Conservation (phyloP, 64 coral and sea anemone species). For the Dendrophyllia cribrosa region DNA sequence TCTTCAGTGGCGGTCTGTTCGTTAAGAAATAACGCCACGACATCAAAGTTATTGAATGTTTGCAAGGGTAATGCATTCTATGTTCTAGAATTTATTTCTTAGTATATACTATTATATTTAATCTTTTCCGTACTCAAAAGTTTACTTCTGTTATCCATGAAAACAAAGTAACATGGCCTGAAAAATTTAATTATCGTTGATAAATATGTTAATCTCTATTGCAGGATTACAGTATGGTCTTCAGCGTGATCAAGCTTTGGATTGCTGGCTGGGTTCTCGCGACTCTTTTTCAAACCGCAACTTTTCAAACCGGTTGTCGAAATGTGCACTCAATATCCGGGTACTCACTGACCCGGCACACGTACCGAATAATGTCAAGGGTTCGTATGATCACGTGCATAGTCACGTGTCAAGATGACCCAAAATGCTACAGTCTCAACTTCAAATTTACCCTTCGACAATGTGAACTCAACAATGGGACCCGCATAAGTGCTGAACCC, state of each 20-base stretch:
- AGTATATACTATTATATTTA: too few relatives aligned
- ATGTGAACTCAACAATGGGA: slow-evolving; percentile 36
- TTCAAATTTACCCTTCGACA: slow-evolving; percentile 46
- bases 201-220: too few relatives aligned
- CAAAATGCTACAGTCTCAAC: slow-evolving; percentile 79
- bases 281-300: neutral
- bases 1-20: too few relatives aligned
- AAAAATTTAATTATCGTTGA: too few relatives aligned
- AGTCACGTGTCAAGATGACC: slow-evolving; percentile 64
- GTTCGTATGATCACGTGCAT: slow-evolving; percentile 64
- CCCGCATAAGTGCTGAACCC: slow-evolving; percentile 33
- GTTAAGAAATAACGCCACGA: too few relatives aligned
- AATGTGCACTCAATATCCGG: slow-evolving; percentile 68
- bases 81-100: too few relatives aligned
- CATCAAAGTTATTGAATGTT: too few relatives aligned
- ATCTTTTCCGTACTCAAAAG: too few relatives aligned
- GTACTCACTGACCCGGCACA: slow-evolving; percentile 55
- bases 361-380: slow-evolving; percentile 14
- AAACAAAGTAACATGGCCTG: too few relatives aligned
- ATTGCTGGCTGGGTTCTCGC: neutral
- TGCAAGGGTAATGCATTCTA: too few relatives aligned
- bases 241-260: neutral
- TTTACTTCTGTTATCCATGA: too few relatives aligned
- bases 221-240: too few relatives aligned
- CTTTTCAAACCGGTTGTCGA: slow-evolving; percentile 20